phyloP scores from a whole-genome alignment of 2,797 vertebrate genomes.

The Sternarchorhynchus goeldii region DNA sequence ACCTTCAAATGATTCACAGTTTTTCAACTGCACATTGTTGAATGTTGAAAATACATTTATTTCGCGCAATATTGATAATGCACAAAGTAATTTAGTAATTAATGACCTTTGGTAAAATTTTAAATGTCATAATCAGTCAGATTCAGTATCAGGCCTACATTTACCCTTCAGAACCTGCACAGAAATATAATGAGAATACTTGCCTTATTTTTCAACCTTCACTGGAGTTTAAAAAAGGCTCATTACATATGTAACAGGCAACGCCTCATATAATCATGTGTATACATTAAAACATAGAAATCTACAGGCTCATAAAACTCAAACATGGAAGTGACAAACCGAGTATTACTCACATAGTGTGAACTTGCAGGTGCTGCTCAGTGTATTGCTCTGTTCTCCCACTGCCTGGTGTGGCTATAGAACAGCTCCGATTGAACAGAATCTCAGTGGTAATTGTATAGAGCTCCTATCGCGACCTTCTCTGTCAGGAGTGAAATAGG shows the following conservation, averaged over 20 bases:
- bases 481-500: constrained; percentile 75
- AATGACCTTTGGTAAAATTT: no score
- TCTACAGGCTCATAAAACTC: constrained; percentile 3
- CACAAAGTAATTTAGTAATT: no score
- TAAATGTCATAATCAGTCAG: no score
- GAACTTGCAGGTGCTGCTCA: constrained; percentile 33
- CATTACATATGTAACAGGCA: no score
- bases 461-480: constrained; percentile 77
- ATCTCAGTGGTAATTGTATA: constrained; percentile 72
- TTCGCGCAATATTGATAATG: no score
- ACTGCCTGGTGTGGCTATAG: constrained; percentile 31
- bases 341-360: background rate
- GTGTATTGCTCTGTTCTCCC: constrained; percentile 45
- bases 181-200: no score
- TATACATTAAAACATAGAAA: background rate
- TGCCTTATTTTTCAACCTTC: background rate
- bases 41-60: no score
- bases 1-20: background rate
- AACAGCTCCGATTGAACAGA: constrained; percentile 53
- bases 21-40: constrained; percentile 2
- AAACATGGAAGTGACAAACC: constrained; percentile 49
- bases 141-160: no score
- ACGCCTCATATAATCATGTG: background rate
- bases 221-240: background rate
- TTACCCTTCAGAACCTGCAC: no score